Evolutionary conservation across 2,888 invertebrate genomes (phyloP).

Genomic region (Drosophila mulleri): DNA sequence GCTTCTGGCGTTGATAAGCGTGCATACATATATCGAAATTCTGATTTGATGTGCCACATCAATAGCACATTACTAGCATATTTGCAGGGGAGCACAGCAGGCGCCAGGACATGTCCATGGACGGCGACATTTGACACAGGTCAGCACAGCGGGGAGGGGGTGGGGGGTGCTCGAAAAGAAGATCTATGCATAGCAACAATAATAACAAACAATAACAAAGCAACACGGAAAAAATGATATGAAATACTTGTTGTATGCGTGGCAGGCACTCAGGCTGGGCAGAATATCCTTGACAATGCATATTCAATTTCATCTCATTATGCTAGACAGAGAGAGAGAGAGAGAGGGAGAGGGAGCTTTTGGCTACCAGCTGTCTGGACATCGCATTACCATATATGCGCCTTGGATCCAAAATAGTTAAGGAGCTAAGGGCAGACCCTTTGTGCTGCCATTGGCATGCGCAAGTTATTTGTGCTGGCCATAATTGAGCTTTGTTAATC

Average conservation of each 20-base stretch:
- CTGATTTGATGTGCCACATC: slow-evolving; percentile 48
- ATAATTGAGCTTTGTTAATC: slow-evolving; percentile 16
- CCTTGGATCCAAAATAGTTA: slow-evolving; percentile 12
- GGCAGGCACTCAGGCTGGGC: slow-evolving; percentile 19
- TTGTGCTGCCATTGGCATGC: not conserved
- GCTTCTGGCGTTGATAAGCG: not conserved
- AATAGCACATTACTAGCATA: slow-evolving; percentile 49
- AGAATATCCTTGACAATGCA: slow-evolving; percentile 23
- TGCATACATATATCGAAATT: slow-evolving; percentile 54
- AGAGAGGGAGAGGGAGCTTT: not conserved
- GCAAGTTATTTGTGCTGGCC: not conserved
- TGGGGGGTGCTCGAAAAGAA: not conserved
- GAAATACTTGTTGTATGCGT: slow-evolving; percentile 39
- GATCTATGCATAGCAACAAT: not conserved
- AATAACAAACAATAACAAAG: not conserved
- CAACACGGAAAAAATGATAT: slow-evolving; percentile 1
- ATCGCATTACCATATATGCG: slow-evolving; percentile 13
- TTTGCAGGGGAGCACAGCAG: slow-evolving; percentile 48
- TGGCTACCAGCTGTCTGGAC: slow-evolving; percentile 18
- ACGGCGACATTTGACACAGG: slow-evolving; percentile 52
- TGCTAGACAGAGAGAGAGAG: slow-evolving; percentile 4
- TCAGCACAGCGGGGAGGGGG: slow-evolving; percentile 56
- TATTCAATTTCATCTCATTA: slow-evolving; percentile 60
- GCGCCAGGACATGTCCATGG: slow-evolving; percentile 22
- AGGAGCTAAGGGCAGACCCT: slow-evolving; percentile 18